Conservation (phyloP, 2,888 invertebrate genomes). For the Acanthosepion lycidas region DNA sequence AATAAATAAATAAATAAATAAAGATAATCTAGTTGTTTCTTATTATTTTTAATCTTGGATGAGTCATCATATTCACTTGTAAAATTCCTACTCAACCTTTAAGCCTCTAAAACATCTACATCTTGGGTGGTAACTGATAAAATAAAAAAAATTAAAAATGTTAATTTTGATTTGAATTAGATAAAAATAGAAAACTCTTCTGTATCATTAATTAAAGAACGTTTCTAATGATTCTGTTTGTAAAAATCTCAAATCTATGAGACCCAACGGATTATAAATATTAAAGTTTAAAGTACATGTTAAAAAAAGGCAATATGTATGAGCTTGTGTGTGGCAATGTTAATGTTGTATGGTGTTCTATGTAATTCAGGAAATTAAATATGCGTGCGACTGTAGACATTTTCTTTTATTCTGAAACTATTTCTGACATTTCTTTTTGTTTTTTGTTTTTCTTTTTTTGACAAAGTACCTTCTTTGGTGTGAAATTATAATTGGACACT, state of each 20-base stretch:
- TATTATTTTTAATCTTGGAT: too few species aligned
- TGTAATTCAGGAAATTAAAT: constrained; percentile 21
- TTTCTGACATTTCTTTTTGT: not conserved
- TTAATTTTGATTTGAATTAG: not conserved
- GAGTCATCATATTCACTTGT: not conserved
- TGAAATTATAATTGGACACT: constrained; percentile 8
- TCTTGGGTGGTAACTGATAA: not conserved
- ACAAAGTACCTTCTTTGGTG: not conserved
- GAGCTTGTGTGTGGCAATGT: not conserved
- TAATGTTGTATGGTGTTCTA: not conserved
- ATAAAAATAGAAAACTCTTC: not conserved
- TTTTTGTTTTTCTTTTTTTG: not conserved
- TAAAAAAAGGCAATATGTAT: not conserved
- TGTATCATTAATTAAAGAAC: not conserved
- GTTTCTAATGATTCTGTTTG: too few species aligned
- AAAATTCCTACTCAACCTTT: not conserved
- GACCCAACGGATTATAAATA: not conserved
- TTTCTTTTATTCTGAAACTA: not conserved
- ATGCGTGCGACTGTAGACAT: not conserved
- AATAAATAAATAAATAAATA: too few species aligned
- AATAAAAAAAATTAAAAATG: not conserved
- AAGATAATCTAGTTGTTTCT: too few species aligned
- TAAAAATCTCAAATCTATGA: too few species aligned
- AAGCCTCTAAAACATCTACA: not conserved
- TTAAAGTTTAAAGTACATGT: not conserved